These are phyloP conservation scores for Astreopora myriophthalma DNA, from an alignment of 64 coral and sea anemone species.

Conservation along the genomic window DNA sequence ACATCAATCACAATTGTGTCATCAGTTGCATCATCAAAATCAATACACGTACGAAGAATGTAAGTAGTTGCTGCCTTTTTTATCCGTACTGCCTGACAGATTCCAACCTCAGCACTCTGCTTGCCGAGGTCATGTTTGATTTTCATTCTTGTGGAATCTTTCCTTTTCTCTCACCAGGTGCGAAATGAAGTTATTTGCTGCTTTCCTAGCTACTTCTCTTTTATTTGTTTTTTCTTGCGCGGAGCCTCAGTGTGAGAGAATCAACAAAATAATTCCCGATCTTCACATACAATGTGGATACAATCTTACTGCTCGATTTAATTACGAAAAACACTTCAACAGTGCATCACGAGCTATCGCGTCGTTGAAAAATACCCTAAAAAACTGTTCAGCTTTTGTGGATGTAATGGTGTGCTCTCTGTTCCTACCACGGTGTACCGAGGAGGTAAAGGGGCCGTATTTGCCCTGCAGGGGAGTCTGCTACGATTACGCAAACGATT, in stretches of 20 bases:
- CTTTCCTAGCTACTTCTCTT: background rate
- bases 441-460: conserved; percentile 55
- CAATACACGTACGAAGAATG: background rate
- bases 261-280: background rate
- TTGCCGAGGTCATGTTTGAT: background rate
- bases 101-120: background rate
- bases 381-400: conserved; percentile 35
- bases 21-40: background rate
- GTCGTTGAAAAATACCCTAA: background rate
- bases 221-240: background rate
- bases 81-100: background rate
- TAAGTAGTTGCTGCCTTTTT: background rate
- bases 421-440: conserved; percentile 43
- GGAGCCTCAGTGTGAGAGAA: background rate
- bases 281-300: conserved; percentile 23
- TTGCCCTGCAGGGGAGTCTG: conserved; percentile 58
- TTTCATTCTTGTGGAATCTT: background rate
- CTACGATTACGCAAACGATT: conserved; percentile 24
- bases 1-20: background rate
- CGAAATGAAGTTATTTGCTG: background rate
- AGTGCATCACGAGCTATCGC: background rate
- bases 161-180: background rate
- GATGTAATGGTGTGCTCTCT: conserved; percentile 41
- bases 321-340: background rate
- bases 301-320: background rate